Conservation (phyloP, 53 echinoderm and acorn worm genomes). For the Antedon mediterranea region DNA sequence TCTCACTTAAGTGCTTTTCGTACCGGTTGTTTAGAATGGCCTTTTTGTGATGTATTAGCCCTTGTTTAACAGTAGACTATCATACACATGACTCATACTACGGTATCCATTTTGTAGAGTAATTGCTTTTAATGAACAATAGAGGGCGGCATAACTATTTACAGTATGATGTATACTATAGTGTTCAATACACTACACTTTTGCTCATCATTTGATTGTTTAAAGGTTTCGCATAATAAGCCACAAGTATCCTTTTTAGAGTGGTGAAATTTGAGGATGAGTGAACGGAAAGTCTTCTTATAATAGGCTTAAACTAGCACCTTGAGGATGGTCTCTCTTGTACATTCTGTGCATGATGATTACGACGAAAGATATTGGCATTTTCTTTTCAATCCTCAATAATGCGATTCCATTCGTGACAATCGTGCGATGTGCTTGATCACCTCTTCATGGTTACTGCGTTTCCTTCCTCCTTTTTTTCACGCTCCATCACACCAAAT, state of each 20-base stretch:
- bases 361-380: slow-evolving; percentile 23
- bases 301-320: slow-evolving; percentile 12
- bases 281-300: slow-evolving; percentile 7
- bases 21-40: too few relatives aligned
- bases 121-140: too few relatives aligned
- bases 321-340: neutral
- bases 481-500: slow-evolving; percentile 16
- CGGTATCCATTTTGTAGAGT: too few relatives aligned
- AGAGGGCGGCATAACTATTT: too few relatives aligned
- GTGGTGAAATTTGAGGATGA: slow-evolving; percentile 27
- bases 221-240: slow-evolving; percentile 24
- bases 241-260: slow-evolving; percentile 38
- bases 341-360: slow-evolving; percentile 35
- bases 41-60: slow-evolving; percentile 9
- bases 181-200: too few relatives aligned
- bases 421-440: slow-evolving; percentile 27
- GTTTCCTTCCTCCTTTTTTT: slow-evolving; percentile 21
- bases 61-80: neutral
- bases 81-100: too few relatives aligned
- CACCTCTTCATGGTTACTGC: neutral
- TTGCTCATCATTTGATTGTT: neutral
- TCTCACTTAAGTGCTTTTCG: too few relatives aligned
- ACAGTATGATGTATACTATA: too few relatives aligned
- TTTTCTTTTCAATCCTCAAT: slow-evolving; percentile 22
- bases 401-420: slow-evolving; percentile 40